Evolutionary conservation across 2,113 vertebrate genomes (phyloP).

Genomic region (Pleuronectes platessa): DNA sequence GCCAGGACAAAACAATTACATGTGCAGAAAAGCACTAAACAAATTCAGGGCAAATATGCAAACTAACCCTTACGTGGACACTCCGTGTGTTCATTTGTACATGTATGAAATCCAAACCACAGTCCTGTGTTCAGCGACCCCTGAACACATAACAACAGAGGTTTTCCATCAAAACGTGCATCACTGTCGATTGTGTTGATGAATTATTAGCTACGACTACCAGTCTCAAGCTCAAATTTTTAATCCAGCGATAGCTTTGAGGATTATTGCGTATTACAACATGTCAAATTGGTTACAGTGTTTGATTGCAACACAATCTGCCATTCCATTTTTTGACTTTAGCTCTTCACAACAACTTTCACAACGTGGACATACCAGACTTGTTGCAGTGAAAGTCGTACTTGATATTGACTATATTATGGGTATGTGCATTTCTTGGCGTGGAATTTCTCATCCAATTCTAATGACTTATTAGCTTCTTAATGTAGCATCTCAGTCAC

Average conservation of each 20-base stretch:
- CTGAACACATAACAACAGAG: slow-evolving; percentile 4
- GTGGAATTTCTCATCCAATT: too few species aligned
- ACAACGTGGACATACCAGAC: background rate
- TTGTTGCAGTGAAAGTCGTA: background rate
- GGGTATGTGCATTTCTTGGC: background rate
- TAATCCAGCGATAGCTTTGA: slow-evolving; percentile 23
- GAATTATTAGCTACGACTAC: background rate
- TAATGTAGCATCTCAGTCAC: too few species aligned
- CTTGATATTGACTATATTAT: background rate
- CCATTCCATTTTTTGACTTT: background rate
- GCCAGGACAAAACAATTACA: slow-evolving; percentile 9
- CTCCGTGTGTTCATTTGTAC: background rate
- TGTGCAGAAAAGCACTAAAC: slow-evolving; percentile 1
- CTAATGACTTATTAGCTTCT: too few species aligned
- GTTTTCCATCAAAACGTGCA: slow-evolving; percentile 20
- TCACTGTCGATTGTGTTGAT: background rate
- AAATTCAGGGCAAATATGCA: slow-evolving; percentile 7
- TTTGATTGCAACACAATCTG: background rate
- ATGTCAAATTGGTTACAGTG: background rate
- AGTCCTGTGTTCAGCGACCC: background rate
- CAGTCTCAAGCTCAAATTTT: background rate
- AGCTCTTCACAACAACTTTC: too few species aligned
- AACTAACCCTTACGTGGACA: background rate
- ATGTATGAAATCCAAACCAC: background rate
- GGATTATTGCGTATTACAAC: slow-evolving; percentile 43